These are phyloP conservation scores for Galaxea fascicularis DNA, from an alignment of 92 coral and sea anemone genomes.

Conservation along the genomic window DNA sequence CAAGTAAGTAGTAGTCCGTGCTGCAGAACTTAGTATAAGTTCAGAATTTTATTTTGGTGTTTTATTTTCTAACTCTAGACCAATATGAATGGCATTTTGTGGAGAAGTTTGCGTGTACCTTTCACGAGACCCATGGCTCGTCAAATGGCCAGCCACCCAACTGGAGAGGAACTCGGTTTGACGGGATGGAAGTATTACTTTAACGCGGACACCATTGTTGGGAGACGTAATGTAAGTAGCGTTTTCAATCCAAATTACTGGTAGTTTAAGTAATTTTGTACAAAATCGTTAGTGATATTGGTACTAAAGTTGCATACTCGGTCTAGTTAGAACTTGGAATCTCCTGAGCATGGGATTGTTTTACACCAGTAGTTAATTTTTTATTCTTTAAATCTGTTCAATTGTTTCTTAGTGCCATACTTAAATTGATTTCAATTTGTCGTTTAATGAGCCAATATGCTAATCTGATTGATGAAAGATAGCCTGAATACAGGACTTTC, in stretches of 20 bases:
- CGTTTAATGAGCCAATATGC: too few species aligned
- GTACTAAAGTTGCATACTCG: background rate
- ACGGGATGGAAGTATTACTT: conserved; percentile 81
- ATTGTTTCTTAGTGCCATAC: too few species aligned
- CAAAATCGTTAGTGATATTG: background rate
- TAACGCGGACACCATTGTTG: conserved; percentile 79
- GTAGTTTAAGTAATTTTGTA: background rate
- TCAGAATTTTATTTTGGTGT: background rate
- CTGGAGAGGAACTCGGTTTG: conserved; percentile 87
- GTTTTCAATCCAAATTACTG: background rate
- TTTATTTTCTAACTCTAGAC: background rate
- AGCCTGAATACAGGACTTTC: too few species aligned
- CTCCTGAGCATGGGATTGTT: background rate
- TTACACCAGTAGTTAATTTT: background rate
- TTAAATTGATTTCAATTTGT: too few species aligned
- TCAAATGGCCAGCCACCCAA: conserved; percentile 81
- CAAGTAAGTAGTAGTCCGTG: background rate
- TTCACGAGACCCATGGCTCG: conserved; percentile 58
- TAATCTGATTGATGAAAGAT: too few species aligned
- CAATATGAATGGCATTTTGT: conserved; percentile 39
- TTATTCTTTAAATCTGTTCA: too few species aligned
- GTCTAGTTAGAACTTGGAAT: background rate
- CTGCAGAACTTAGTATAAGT: background rate
- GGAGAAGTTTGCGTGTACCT: conserved; percentile 38
- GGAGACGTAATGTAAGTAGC: conserved; percentile 82